Evolutionary conservation across 2,797 vertebrate genomes (phyloP), one percentile per base, ranked within the genome.

Genomic region (Poecilia velifera): DNA sequence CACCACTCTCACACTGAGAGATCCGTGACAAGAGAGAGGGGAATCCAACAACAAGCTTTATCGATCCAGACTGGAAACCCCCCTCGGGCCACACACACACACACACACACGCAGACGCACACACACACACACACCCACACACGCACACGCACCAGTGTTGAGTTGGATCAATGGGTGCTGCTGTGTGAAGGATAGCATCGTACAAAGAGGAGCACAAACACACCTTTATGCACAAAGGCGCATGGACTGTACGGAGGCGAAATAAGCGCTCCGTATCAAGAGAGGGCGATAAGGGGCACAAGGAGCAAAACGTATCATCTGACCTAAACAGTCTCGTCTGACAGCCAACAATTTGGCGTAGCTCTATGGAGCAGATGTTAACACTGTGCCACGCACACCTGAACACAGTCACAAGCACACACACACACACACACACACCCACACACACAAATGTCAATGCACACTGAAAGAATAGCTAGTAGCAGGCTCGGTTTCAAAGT

Each of bases 51-150:
- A 92, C 93, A 93, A 92, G 92, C 93, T 93, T 89, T 91, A 96
- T 96, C 94, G 93, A 96, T 96, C 93, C 88, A 89, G 91, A 94
- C 93, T 95, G 91, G 93, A 94, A 95, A 95, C 92, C 92, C 91
- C 92, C 93, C 90, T 91, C 81, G 83, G 90, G 91, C 91, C 83
- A 92, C 89, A 87, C 88, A 91, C 76, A 83, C 78, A 83, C 76
- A 86, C 81, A 83, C 81, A 0, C 41, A 41, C 1, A 8, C 41
- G 7, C 83, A 91, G 91, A 92, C 89, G 85, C 88, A 91, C 76
- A 91, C 92, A 92, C 89, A 86, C 88, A 91, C 76, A 82, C 78
- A 86, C 88, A 91, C 76, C 31, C 2, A 82, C 78, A 83, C 77
- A 86, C 81, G 1, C 41, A 41, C 7, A 41, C 41, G 0, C 79